These are phyloP conservation scores for Pedetes capensis DNA, from an alignment of 2,113 vertebrate species.

Conservation along the genomic window DNA sequence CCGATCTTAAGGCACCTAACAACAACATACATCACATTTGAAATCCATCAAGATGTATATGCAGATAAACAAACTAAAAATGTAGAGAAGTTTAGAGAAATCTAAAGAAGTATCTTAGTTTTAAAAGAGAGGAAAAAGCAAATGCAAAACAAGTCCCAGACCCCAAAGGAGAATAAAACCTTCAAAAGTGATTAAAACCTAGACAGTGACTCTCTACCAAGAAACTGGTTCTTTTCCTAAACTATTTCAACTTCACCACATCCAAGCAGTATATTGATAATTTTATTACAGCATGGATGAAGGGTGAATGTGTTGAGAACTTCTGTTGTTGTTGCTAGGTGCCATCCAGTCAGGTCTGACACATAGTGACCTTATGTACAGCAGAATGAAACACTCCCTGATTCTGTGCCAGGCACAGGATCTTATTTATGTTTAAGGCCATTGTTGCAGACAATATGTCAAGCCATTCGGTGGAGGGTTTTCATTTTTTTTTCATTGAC, in stretches of 20 bases:
- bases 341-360: no score
- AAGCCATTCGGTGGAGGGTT: no score
- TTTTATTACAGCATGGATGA: not conserved
- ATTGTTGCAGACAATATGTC: no score
- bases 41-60: not conserved
- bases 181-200: not conserved
- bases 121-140: not conserved
- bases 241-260: not conserved
- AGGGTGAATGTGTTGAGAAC: not conserved
- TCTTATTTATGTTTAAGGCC: no score
- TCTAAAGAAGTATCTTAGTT: not conserved
- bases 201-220: not conserved
- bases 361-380: no score
- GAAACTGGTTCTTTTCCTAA: not conserved
- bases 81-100: not conserved
- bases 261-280: not conserved
- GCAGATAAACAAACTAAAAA: not conserved
- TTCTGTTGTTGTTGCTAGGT: no score
- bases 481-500: no score
- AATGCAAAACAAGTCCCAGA: not conserved
- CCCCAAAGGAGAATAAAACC: not conserved
- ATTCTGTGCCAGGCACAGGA: no score
- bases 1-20: no score
- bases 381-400: no score
- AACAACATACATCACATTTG: not conserved